Percentiles rank a stretch among this genome's conserved stretches.
These are phyloP conservation scores for Aplidium turbinatum DNA, from an alignment of 23 tunicate species.

Conservation along the genomic window DNA sequence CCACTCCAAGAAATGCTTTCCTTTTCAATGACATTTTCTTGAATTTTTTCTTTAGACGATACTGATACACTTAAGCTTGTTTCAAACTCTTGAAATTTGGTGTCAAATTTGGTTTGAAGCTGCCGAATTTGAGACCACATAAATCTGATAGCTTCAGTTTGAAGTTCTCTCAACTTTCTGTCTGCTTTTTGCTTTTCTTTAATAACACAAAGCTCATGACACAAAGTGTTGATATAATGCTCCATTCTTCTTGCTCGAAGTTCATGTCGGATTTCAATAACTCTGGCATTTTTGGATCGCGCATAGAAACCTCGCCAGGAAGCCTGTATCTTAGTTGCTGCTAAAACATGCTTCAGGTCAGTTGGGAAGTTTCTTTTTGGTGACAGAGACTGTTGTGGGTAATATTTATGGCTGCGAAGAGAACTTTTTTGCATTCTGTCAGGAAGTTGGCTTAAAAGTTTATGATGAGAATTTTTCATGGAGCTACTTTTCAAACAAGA, in stretches of 20 bases:
- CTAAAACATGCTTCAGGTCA: conserved; percentile 34
- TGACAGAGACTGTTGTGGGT: no score
- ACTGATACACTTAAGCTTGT: background rate
- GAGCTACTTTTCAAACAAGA: no score
- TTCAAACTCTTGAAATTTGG: conserved; percentile 15
- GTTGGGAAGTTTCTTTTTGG: no score
- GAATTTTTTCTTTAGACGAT: background rate
- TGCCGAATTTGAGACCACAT: conserved; percentile 72
- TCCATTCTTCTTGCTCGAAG: conserved; percentile 69
- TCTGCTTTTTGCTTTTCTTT: conserved; percentile 72
- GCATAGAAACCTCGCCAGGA: conserved; percentile 80
- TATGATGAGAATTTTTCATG: no score
- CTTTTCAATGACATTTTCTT: background rate
- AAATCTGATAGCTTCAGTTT: conserved; percentile 85
- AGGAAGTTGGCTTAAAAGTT: no score
- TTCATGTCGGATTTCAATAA: conserved; percentile 73
- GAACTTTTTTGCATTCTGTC: no score
- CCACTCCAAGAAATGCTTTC: background rate
- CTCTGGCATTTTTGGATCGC: conserved; percentile 56
- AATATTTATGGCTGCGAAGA: no score
- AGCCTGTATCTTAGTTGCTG: conserved; percentile 93
- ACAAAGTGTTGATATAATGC: conserved; percentile 76
- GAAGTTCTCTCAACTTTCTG: conserved; percentile 69
- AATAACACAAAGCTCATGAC: conserved; percentile 61
- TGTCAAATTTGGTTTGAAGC: conserved; percentile 12